phyloP scores from a whole-genome alignment of 1,140 invertebrate species.

The Drosophila prosaltans region DNA sequence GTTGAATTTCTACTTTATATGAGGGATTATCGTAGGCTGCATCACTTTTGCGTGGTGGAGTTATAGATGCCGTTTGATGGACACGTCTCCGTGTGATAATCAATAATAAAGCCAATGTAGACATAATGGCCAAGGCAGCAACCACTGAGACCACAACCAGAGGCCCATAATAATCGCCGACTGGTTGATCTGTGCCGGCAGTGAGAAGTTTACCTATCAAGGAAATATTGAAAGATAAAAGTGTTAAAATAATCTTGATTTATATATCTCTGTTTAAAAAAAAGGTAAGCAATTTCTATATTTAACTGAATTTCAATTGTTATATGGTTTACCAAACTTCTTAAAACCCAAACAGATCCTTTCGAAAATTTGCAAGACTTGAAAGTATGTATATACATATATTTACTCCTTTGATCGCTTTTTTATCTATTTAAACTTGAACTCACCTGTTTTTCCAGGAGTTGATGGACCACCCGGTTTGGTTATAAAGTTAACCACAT shows the following conservation, averaged over 20 bases:
- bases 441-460: slow-evolving; percentile 73
- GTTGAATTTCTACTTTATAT: slow-evolving; percentile 96
- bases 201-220: slow-evolving; percentile 86
- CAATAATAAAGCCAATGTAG: slow-evolving; percentile 90
- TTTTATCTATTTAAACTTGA: background rate
- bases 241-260: background rate
- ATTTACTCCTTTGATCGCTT: background rate
- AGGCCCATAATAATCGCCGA: slow-evolving; percentile 92
- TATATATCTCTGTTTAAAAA: too few species aligned
- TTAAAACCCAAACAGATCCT: slow-evolving; percentile 64
- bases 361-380: slow-evolving; percentile 70
- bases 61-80: slow-evolving; percentile 87
- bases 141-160: slow-evolving; percentile 94
- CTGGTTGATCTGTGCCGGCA: slow-evolving; percentile 79
- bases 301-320: background rate
- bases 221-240: slow-evolving; percentile 1
- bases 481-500: slow-evolving; percentile 93
- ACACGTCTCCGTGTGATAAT: slow-evolving; percentile 90
- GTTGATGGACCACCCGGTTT: slow-evolving; percentile 87
- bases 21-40: slow-evolving; percentile 96
- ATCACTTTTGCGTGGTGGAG: slow-evolving; percentile 84
- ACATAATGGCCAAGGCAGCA: slow-evolving; percentile 91
- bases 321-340: slow-evolving; percentile 58
- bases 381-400: slow-evolving; percentile 33
- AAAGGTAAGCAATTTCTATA: too few species aligned